These are phyloP conservation scores for Cynopterus sphinx DNA, from an alignment of 2,797 vertebrate genomes.

Conservation along the genomic window DNA sequence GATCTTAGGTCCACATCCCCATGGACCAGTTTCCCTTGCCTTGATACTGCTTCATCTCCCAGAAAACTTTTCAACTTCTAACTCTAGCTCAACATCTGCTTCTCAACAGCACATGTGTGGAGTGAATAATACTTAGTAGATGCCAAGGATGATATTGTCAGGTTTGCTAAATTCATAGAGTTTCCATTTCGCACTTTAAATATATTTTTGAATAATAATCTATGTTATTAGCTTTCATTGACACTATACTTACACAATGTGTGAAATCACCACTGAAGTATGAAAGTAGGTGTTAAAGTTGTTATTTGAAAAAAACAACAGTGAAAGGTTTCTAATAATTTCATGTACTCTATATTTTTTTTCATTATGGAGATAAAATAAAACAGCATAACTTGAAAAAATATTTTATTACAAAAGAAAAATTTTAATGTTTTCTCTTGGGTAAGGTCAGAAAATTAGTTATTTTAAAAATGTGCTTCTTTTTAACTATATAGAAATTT, in stretches of 20 bases:
- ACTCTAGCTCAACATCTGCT: not conserved
- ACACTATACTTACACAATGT: not conserved
- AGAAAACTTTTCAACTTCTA: not conserved
- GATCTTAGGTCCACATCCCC: not conserved
- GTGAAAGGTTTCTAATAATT: not conserved
- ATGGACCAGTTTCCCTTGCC: not conserved
- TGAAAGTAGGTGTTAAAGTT: not conserved
- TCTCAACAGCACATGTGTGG: not conserved
- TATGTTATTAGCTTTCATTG: not conserved
- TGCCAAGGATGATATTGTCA: not conserved
- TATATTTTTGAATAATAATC: not conserved
- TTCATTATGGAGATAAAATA: not conserved
- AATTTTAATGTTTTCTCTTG: not conserved
- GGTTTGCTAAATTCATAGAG: not conserved
- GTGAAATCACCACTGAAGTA: not conserved
- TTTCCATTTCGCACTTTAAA: not conserved
- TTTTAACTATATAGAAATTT: not conserved
- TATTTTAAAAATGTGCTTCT: not conserved
- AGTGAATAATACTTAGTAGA: not conserved
- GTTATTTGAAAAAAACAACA: not conserved
- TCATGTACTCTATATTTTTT: not conserved
- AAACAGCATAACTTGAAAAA: not conserved
- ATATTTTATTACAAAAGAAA: not conserved
- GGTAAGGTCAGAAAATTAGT: not conserved
- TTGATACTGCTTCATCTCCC: too few species aligned